Evolutionary conservation across 2,113 vertebrate genomes (phyloP), one percentile per base, ranked within the genome.

Genomic region (Hemibagrus wyckioides): DNA sequence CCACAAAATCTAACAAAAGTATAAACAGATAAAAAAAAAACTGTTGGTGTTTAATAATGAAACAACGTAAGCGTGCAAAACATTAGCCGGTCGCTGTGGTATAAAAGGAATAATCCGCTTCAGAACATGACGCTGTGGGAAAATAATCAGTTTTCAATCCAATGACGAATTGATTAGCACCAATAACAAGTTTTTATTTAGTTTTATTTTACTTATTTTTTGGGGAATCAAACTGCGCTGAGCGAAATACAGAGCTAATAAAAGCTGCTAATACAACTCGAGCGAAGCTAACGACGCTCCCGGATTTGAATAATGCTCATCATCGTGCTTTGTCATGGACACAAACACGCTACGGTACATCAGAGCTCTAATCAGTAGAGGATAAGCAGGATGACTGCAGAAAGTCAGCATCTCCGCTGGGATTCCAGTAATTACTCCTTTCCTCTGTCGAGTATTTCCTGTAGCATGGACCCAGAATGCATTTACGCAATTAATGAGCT

Each of bases 371-470:
- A 57, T 80, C 21, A 80, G 52, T 57, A 25, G 79, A 39, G 54
- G 21, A 39, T 57, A 36, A 80, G 54, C 77, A 23, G 1, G 2
- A 23, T 23, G 77, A 80, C n/a, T 57, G 77, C 79, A 57, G 79
- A 80, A 57, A 57, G 54, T 80, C 54, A 80, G 39, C 79, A 0
- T 80, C 33, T 57, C 52, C 21, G 0, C 54, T 25, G 79, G 79
- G 79, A 80, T 39, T 80, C 23, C 4, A 80, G 9, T 80, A 80
- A 80, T 80, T 57, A 80, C 79, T 80, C 79, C 1, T 80, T 39
- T 57, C 52, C 79, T 39, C 54, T 21, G 23, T 36, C 21, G 33
- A 57, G 33, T 11, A 39, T 57, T 56, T 57, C 76, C 76, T 36
- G 23, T 39, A 28, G 39, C 79, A 1, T 28, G 10, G n/a, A 8